Conservation (phyloP, 2,113 vertebrate species). For the Triplophysa tibetana region DNA sequence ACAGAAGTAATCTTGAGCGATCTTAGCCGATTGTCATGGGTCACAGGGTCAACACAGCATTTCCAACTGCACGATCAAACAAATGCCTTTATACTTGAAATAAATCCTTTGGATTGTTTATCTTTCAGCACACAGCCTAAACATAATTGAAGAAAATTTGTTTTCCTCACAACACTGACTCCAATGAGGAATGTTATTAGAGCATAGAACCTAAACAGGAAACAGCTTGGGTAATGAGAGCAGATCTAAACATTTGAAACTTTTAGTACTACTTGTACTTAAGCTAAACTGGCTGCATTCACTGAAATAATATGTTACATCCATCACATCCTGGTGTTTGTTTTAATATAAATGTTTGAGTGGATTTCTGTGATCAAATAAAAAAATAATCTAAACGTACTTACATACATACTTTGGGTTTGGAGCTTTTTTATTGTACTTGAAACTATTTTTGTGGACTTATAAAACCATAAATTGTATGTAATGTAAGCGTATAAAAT, state of each 20-base stretch:
- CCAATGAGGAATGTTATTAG: neutral
- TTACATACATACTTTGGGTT: too few relatives aligned
- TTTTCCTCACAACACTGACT: neutral
- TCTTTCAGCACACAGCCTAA: neutral
- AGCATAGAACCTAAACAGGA: too few relatives aligned
- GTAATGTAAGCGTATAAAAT: too few relatives aligned
- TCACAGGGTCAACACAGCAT: neutral
- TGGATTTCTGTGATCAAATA: too few relatives aligned
- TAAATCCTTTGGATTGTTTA: neutral
- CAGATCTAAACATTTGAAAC: neutral
- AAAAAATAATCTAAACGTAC: too few relatives aligned
- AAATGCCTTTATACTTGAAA: neutral
- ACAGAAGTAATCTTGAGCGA: neutral
- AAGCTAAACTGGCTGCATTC: too few relatives aligned
- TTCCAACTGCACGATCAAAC: conserved; percentile 6
- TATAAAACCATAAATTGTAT: too few relatives aligned
- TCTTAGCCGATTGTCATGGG: neutral
- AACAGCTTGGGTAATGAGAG: neutral
- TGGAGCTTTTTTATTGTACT: too few relatives aligned
- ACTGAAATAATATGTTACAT: neutral
- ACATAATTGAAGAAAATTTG: neutral
- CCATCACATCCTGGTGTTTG: neutral
- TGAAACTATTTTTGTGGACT: too few relatives aligned
- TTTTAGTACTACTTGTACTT: too few relatives aligned
- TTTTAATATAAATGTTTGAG: neutral